Conservation (phyloP, 1,140 invertebrate species). For the Zophobas morio region DNA sequence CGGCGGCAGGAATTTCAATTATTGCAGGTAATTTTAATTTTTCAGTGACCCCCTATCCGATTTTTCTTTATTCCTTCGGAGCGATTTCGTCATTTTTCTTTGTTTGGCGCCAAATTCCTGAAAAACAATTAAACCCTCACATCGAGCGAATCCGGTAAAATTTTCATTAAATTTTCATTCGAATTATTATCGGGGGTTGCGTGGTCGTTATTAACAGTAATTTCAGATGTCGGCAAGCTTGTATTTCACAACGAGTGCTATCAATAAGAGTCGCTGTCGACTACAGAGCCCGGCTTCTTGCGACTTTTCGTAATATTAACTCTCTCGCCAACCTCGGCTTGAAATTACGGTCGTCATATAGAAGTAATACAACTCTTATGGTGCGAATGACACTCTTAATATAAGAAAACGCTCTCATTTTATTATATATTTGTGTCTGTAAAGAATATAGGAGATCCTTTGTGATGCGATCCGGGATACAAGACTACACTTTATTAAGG, state of each 20-base stretch:
- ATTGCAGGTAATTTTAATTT: not conserved
- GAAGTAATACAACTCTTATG: slow-evolving; percentile 56
- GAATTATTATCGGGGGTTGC: slow-evolving; percentile 51
- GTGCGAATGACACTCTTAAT: slow-evolving; percentile 49
- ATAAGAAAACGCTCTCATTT: slow-evolving; percentile 47
- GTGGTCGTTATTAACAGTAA: slow-evolving; percentile 53
- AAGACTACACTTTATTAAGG: slow-evolving; percentile 17
- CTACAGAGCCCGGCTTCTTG: slow-evolving; percentile 54
- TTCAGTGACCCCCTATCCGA: not conserved
- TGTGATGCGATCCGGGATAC: slow-evolving; percentile 10
- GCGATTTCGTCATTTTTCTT: not conserved
- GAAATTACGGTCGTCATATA: slow-evolving; percentile 58
- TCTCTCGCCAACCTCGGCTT: slow-evolving; percentile 50
- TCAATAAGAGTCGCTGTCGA: slow-evolving; percentile 58
- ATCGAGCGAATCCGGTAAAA: slow-evolving; percentile 46
- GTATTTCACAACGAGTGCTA: slow-evolving; percentile 56
- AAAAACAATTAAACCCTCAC: slow-evolving; percentile 43
- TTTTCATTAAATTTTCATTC: slow-evolving; percentile 57
- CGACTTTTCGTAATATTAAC: slow-evolving; percentile 59
- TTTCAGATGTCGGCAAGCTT: slow-evolving; percentile 50
- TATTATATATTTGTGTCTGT: slow-evolving; percentile 25
- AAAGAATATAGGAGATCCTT: slow-evolving; percentile 14
- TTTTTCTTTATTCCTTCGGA: not conserved
- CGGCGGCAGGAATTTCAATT: not conserved
- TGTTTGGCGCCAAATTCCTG: not conserved